Conservation (phyloP, 2,797 vertebrate species). For the Clarias pachynema region DNA sequence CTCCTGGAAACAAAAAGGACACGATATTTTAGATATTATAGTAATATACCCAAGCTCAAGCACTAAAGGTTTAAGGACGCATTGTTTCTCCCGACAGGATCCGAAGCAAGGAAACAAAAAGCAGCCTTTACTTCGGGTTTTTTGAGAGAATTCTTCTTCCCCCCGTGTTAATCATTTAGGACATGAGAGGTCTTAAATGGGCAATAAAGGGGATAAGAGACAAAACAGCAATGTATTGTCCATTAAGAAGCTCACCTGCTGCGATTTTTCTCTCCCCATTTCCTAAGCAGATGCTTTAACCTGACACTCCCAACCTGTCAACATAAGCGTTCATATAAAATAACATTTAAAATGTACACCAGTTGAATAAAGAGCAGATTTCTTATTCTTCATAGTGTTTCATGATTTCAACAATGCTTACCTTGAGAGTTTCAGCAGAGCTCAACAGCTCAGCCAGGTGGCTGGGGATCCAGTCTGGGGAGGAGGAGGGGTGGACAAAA, state of each 20-base stretch:
- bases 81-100: slow-evolving; percentile 63
- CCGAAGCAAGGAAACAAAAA: slow-evolving; percentile 54
- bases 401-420: neutral
- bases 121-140: slow-evolving; percentile 58
- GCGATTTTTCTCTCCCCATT: neutral
- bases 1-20: neutral
- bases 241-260: neutral
- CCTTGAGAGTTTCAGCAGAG: neutral
- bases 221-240: too few species aligned
- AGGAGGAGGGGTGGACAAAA: too few species aligned
- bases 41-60: too few species aligned
- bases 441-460: neutral
- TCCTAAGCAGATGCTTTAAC: neutral
- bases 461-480: neutral
- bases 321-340: neutral
- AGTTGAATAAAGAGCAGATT: neutral
- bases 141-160: slow-evolving; percentile 54
- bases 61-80: neutral
- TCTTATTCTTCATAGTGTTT: neutral
- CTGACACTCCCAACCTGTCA: neutral
- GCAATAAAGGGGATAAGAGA: slow-evolving; percentile 51
- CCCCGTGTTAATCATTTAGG: slow-evolving; percentile 59
- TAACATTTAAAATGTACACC: neutral
- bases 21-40: neutral
- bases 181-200: slow-evolving; percentile 60